Base-by-base conservation (phyloP, 2,797 vertebrate genomes). In the Pseudochaenichthys georgianus region DNA sequence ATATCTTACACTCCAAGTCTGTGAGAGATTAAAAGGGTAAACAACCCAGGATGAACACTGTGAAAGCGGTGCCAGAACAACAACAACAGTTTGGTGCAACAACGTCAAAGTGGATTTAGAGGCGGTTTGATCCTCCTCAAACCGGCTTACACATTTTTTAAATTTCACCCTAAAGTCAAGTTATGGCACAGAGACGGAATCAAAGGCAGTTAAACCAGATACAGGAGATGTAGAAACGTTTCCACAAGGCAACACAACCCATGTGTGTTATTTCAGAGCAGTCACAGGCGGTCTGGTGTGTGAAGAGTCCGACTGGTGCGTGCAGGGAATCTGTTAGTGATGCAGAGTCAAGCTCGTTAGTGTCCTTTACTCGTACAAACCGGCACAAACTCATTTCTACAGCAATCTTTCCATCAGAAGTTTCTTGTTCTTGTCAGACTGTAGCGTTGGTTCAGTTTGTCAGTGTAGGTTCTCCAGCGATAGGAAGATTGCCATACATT, bases 161-260 rank as follows among this genome's bases (percentile, higher is more conserved):
- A 3, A 6, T n/a, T 51, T 75, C 38, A 9, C 28, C 28, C 28
- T 1, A 47, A 21, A 21, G 41, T 53, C 10, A 23, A 69, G 73
- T 84, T 50, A 69, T 69, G 82, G 71, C 76, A 83, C 78, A 54
- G 63, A 76, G 41, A 76, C 16, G 3, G 17, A 73, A 71, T 76
- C 66, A 58, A 78, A 80, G 83, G 78, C 76, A 65, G 50, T 66
- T 11, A 72, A 69, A 69, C 47, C 61, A 81, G 52, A 70, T 38
- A 54, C 59, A 72, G 38, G 62, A 85, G 64, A 75, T 51, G 60
- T 64, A 60, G 75, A 80, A 62, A 64, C 52, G 21, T 80, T 83
- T 70, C 64, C 80, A 79, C 67, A 62, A 81, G 82, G 71, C 72
- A 70, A 42, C 75, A 57, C 54, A 17, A 23, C 34, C n/a, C 9